Base-by-base conservation (phyloP, 2,797 vertebrate genomes). In the Lycodopsis pacificus region DNA sequence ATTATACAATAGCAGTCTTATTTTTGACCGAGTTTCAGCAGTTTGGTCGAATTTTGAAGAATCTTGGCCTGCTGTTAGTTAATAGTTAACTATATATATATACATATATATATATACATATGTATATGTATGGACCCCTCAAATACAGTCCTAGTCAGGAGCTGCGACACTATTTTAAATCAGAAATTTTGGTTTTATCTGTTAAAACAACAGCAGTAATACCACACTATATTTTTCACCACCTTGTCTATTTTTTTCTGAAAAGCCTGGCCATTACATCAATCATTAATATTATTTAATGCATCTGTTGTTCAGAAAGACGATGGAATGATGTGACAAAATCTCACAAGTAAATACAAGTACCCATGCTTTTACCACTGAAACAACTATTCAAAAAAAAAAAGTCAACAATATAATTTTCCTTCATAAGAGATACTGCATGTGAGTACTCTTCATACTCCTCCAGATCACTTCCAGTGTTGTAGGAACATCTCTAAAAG, bases 401-500 rank as follows among this genome's bases (percentile, higher is more conserved):
- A 61, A 20, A 17, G 51, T 42, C 20, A 48, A 9, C 36, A 48
- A 44, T 13, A 25, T 6, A 17, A 72, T 64, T 19, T 14, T 7
- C 14, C 22, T 14, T 34, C 9, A 7, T 27, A 10, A 48, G 36
- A 73, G 54, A 58, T 7, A 4, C 20, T 64, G 17, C n/a, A 20
- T 34, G 15, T 25, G 57, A 49, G 58, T 27, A 51, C 27, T 59
- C 27, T 65, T 27, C 65, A 40, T 25, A 7, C 57, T 44, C 27
- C 48, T 68, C 65, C 48, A 71, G 54, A 63, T 73, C 56, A 48
- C 40, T 46, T 82, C 49, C 70, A 66, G 17, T 69, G 70, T 61
- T 80, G 34, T 74, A 17, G 63, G 65, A 86, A 65, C 68, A 68
- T 38, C 68, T 77, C 14, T 40, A 32, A 84, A 74, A 85, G 61